Base-by-base conservation (phyloP, 1,140 invertebrate species). In the Panagrolaimus sp. region DNA sequence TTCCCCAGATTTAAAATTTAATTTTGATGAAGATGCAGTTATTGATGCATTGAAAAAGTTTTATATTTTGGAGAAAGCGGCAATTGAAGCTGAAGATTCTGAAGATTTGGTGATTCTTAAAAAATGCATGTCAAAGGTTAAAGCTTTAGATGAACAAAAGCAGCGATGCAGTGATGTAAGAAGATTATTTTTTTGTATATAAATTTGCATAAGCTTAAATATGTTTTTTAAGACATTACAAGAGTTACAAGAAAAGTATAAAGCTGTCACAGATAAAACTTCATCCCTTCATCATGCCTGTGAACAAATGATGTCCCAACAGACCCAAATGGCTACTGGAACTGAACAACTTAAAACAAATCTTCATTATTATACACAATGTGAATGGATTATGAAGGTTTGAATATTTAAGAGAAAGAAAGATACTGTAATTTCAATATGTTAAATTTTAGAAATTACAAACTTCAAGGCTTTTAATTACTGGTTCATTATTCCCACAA, bases 291-390 rank as follows among this genome's bases (percentile, higher is more conserved):
- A 82, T 58, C 73, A 82, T 47, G 80, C 81, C 10, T 82, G 80
- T 69, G 80, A 82, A 65, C 71, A 72, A 43, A 79, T 83, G 68
- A 78, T 82, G 67, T 75, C 75, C 7, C 68, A 83, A 44, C 80
- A 82, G 69, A 82, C 80, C 1, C 75, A 83, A 52, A 45, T 82
- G 43, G 83, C 80, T 2, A 70, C 79, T 8, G 78, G 71, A 21
- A 69, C 71, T 15, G 82, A 82, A 66, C 77, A 76, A 24, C 74
- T 82, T 24, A 83, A 78, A 63, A 69, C 82, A 15, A 82, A 83
- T 72, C 73, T 82, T 17, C 71, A 82, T 69, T 83, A 83, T 47
- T 82, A 83, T 68, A 79, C 82, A 32, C 80, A 83, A 65, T 82
- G 78, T 62, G 79, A 82, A 58, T 74, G 74, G 71, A 73, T 82